These are phyloP conservation scores for Brachionus sp. DNA, from an alignment of 1,140 invertebrate species.

Conservation along the genomic window DNA sequence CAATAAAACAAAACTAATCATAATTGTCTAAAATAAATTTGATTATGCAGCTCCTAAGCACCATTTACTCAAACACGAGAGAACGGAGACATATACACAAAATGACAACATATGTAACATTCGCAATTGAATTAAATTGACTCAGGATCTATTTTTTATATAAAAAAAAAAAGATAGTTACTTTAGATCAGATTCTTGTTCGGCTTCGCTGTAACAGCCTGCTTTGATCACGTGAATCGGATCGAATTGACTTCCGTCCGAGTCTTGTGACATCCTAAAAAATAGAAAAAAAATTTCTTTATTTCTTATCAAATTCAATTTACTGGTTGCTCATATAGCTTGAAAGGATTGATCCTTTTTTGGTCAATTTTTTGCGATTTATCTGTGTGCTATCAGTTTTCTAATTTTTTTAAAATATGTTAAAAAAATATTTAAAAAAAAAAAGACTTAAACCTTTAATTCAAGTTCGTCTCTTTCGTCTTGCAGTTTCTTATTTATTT, in stretches of 20 bases:
- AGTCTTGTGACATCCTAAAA: background rate
- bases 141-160: background rate
- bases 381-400: background rate
- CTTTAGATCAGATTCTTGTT: background rate
- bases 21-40: slow-evolving; percentile 8
- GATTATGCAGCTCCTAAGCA: slow-evolving; percentile 17
- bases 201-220: slow-evolving; percentile 12
- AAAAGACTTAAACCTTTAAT: slow-evolving; percentile 32
- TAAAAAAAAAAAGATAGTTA: background rate
- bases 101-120: slow-evolving; percentile 40
- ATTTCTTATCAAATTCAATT: background rate
- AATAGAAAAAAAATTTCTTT: background rate
- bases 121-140: background rate
- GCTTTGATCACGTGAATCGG: background rate
- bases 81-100: background rate
- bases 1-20: slow-evolving; percentile 14
- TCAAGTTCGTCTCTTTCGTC: slow-evolving; percentile 61
- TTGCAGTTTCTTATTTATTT: slow-evolving; percentile 59
- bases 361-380: slow-evolving; percentile 49
- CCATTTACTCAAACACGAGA: background rate
- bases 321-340: slow-evolving; percentile 50
- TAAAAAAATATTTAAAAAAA: background rate
- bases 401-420: background rate
- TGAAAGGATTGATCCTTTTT: slow-evolving; percentile 53
- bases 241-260: background rate